Conservation (phyloP, 2,113 vertebrate species). For the Psephotus haematonotus region DNA sequence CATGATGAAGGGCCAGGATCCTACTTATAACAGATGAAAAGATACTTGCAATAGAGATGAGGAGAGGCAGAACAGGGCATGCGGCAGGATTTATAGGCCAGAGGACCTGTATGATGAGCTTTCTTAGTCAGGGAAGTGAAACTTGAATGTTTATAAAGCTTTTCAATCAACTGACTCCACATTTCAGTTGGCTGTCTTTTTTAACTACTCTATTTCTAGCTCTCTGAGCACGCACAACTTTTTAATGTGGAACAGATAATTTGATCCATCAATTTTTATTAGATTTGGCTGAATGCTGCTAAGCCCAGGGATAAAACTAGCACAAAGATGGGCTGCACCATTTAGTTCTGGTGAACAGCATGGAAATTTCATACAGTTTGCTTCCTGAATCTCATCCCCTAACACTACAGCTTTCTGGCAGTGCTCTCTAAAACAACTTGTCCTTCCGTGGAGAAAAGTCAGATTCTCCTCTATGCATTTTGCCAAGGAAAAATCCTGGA, state of each 20-base stretch:
- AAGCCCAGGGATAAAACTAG: neutral
- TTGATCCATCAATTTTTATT: slow-evolving; percentile 16
- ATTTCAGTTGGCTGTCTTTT: neutral
- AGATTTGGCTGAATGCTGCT: neutral
- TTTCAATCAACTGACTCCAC: neutral
- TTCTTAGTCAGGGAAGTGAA: neutral
- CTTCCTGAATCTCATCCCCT: neutral
- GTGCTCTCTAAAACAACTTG: neutral
- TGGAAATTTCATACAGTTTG: neutral
- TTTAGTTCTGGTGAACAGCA: neutral
- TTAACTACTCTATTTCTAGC: neutral
- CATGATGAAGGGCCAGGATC: neutral
- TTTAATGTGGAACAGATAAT: neutral
- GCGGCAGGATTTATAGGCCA: neutral
- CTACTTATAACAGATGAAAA: neutral
- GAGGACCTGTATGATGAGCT: neutral
- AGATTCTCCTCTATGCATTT: neutral
- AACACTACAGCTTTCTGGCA: neutral
- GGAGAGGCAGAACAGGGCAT: rapidly evolving
- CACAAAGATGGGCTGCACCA: neutral
- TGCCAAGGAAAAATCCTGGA: neutral
- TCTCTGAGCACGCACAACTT: neutral
- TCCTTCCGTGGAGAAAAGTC: neutral
- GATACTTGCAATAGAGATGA: rapidly evolving
- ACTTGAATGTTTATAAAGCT: neutral